These are phyloP conservation scores for Polyommatus iphigenia DNA, from an alignment of 2,888 invertebrate genomes.

Conservation along the genomic window DNA sequence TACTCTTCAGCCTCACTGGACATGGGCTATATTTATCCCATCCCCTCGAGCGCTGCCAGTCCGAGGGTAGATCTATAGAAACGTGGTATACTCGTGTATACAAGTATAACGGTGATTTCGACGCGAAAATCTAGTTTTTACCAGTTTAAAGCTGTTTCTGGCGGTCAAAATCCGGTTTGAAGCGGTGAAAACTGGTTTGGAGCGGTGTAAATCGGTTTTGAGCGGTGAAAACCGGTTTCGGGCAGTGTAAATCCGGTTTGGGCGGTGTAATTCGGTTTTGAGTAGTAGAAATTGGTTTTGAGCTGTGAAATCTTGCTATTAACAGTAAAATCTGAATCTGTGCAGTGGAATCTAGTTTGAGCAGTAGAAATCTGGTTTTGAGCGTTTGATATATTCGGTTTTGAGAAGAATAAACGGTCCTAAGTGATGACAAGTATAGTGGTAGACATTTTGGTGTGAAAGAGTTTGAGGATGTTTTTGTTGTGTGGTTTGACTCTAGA, in stretches of 20 bases:
- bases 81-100: not conserved
- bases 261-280: not conserved
- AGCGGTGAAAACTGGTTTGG: not conserved
- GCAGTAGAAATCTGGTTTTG: not conserved
- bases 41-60: conserved; percentile 1
- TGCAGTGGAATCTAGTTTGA: not conserved
- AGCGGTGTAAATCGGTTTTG: not conserved
- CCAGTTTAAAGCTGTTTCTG: not conserved
- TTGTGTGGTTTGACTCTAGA: not conserved
- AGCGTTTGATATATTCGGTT: no score
- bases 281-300: not conserved
- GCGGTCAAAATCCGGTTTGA: not conserved
- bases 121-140: not conserved
- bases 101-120: not conserved
- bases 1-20: conserved; percentile 2
- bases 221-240: not conserved
- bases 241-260: not conserved
- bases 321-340: not conserved
- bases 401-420: no score
- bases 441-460: not conserved
- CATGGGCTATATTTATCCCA: conserved; percentile 13
- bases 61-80: not conserved
- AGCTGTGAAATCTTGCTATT: not conserved
- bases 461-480: not conserved
- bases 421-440: not conserved